Conservation (phyloP, 2,888 invertebrate genomes). For the Copidosoma aretas region DNA sequence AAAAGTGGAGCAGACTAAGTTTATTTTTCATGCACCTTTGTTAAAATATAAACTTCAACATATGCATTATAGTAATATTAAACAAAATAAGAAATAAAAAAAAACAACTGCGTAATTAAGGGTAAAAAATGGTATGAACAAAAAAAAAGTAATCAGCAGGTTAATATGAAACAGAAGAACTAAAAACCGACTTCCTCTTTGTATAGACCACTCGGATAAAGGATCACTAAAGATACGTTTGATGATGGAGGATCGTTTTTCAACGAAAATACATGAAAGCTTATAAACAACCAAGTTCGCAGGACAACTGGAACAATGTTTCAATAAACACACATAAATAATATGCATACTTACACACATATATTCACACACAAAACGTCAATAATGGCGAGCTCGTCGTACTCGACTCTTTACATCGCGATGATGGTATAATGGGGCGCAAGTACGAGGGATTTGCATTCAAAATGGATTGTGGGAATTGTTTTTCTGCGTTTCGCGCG, state of each 20-base stretch:
- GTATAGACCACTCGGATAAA: constrained; percentile 39
- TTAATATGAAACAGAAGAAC: background rate
- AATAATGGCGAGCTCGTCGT: constrained; percentile 28
- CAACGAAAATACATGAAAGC: constrained; percentile 35
- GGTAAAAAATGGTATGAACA: too few species aligned
- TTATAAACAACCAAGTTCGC: constrained; percentile 41
- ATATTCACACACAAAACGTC: constrained; percentile 29
- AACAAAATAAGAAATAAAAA: constrained; percentile 27
- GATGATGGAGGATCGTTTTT: constrained; percentile 44
- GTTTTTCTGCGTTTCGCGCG: constrained; percentile 58
- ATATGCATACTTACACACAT: background rate
- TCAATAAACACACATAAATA: background rate
- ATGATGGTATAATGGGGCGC: constrained; percentile 18
- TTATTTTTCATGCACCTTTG: constrained; percentile 42
- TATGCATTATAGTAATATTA: constrained; percentile 7
- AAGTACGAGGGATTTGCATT: constrained; percentile 46
- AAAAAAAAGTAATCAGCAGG: too few species aligned
- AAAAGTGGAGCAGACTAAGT: constrained; percentile 41
- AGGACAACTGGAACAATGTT: constrained; percentile 40
- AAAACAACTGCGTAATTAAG: background rate
- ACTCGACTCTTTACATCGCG: constrained; percentile 29
- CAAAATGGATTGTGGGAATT: constrained; percentile 59
- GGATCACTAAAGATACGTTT: constrained; percentile 26
- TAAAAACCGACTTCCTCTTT: constrained; percentile 44
- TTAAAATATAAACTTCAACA: constrained; percentile 17